These are phyloP conservation scores for Sphenopsis melanotis DNA, from an alignment of 2,797 vertebrate genomes.

Conservation along the genomic window DNA sequence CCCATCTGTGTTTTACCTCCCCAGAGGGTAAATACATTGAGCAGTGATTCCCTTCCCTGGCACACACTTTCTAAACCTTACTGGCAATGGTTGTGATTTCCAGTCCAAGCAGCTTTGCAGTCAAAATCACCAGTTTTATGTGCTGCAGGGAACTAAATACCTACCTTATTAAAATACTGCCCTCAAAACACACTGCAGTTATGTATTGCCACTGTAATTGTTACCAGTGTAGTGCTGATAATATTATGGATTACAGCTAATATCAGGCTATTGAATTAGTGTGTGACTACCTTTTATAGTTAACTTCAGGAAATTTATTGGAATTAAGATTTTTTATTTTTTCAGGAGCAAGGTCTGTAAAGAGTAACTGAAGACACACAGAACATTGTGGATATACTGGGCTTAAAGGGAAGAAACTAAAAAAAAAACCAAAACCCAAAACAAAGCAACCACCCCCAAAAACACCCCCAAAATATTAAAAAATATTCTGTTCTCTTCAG, in stretches of 20 bases:
- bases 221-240: constrained; percentile 19
- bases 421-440: background rate
- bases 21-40: constrained; percentile 76
- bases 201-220: constrained; percentile 45
- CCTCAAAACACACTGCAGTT: constrained; percentile 45
- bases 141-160: constrained; percentile 65
- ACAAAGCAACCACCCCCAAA: background rate
- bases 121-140: constrained; percentile 68
- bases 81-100: constrained; percentile 74
- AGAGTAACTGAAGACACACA: constrained; percentile 27
- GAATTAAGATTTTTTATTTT: background rate
- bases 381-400: background rate
- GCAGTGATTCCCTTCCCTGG: constrained; percentile 74
- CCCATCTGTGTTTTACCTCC: constrained; percentile 80
- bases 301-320: constrained; percentile 29
- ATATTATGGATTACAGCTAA: constrained; percentile 43
- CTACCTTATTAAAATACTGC: constrained; percentile 66
- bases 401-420: background rate
- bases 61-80: constrained; percentile 76
- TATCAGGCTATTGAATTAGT: constrained; percentile 31
- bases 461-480: background rate
- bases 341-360: background rate
- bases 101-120: constrained; percentile 70
- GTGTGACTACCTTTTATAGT: background rate
- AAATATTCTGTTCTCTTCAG: background rate